Conservation (phyloP, 2,113 vertebrate genomes). For the Rattus rattus region DNA sequence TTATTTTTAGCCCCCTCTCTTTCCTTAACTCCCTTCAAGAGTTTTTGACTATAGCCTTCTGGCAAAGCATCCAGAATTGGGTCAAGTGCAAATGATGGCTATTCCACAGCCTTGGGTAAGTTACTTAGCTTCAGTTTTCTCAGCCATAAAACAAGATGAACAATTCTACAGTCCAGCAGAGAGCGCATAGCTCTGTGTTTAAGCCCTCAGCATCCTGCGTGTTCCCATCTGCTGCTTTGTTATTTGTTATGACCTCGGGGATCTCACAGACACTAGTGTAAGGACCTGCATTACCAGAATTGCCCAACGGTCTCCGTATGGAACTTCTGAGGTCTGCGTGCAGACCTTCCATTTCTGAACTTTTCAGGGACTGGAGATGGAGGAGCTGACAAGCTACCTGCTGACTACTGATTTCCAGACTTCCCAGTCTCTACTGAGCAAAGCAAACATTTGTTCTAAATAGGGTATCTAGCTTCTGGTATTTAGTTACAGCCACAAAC, state of each 20-base stretch:
- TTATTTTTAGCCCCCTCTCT: not conserved
- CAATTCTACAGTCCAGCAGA: not conserved
- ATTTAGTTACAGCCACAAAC: not conserved
- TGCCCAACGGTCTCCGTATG: not conserved
- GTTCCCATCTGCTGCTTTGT: not conserved
- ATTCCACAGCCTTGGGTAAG: not conserved
- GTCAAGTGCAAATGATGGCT: not conserved
- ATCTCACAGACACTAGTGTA: not conserved
- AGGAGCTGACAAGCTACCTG: not conserved
- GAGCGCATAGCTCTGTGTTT: not conserved
- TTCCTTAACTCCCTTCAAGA: not conserved
- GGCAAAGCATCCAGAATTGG: not conserved
- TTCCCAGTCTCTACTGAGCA: not conserved
- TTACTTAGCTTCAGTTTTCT: not conserved
- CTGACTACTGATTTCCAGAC: not conserved
- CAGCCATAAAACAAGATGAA: not conserved
- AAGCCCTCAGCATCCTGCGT: not conserved
- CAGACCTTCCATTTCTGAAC: not conserved
- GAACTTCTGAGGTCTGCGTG: not conserved
- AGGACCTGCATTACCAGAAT: not conserved
- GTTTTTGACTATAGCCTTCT: not conserved
- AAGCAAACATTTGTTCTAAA: not conserved
- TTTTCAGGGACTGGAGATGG: not conserved
- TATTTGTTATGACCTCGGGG: not conserved
- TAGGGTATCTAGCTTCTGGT: not conserved